Evolutionary conservation across 2,888 invertebrate genomes (phyloP).

Genomic region (Caenorhabditis sulstoni): DNA sequence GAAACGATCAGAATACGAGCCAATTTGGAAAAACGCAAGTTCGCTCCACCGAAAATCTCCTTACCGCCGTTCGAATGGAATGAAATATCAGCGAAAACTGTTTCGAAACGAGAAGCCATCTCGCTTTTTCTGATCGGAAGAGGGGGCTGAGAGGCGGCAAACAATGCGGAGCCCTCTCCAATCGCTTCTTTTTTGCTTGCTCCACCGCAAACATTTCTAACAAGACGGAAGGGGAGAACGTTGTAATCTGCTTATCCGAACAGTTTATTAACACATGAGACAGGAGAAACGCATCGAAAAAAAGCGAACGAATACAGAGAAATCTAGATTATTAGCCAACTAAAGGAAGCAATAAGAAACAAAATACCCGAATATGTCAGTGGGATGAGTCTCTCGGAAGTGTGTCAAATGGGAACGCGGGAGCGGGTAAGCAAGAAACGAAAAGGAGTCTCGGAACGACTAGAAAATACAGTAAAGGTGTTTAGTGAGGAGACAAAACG

Average conservation of each 20-base stretch:
- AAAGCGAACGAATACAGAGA: background rate
- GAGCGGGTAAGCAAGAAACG: no score
- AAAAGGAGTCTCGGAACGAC: conserved; percentile 15
- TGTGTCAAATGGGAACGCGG: conserved; percentile 32
- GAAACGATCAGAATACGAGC: conserved; percentile 4
- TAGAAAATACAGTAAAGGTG: conserved; percentile 11
- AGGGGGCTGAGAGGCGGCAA: conserved; percentile 39
- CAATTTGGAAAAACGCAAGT: background rate
- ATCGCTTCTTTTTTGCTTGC: background rate
- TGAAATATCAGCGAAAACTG: conserved; percentile 45
- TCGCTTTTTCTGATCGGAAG: conserved; percentile 25
- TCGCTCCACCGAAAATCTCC: conserved; percentile 8
- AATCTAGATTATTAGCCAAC: background rate
- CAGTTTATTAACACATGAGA: conserved; percentile 16
- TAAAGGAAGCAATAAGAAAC: background rate
- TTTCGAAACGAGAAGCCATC: conserved; percentile 33
- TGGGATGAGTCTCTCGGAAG: conserved; percentile 41
- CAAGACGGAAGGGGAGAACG: background rate
- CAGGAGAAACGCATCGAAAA: background rate
- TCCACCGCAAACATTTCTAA: conserved; percentile 13
- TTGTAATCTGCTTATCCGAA: conserved; percentile 22
- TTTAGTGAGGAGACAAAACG: conserved; percentile 1
- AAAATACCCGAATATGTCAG: conserved; percentile 35
- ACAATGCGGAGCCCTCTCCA: conserved; percentile 28
- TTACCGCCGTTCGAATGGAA: conserved; percentile 47